Evolutionary conservation across 2,797 vertebrate species (phyloP), one percentile per base, ranked within the genome.

Genomic region (Vultur gryphus): DNA sequence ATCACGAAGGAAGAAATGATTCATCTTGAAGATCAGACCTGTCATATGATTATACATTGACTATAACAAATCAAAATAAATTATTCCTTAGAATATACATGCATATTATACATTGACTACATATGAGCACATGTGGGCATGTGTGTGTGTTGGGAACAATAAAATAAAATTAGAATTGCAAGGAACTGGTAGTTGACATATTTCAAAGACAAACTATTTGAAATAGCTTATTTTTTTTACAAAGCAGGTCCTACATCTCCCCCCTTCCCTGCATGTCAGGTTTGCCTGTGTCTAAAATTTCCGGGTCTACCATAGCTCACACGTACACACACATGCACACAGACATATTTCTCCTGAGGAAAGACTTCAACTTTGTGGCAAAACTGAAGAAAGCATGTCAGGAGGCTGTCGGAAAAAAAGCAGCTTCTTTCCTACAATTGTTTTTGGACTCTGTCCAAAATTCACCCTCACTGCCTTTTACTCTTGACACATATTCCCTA

Each of bases 401-500:
- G 87, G 77, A 93, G 41, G 85, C 80, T 97, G 95, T 90, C 54
- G 73, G 80, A 37, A 86, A 96, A 88, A 69, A 55, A 35, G 1
- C 57, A 94, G 18, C 55, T 89, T 95, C 87, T 97, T 96, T 94
- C 49, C 33, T 96, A 89, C 79, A 95, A 69, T 85, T 87, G 88
- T 93, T 96, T 97, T 97, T 98, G 97, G 96, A 98, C 82, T 96
- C 72, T 85, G 79, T 97, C 97, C 98, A 98, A 96, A 97, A 97
- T 91, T 97, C 90, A 88, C 52, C 86, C 57, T 95, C 83, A 65
- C 84, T 76, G 72, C 57, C 72, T 95, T 97, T 97, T 96, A 91
- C 96, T 97, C 96, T 95, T 98, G 97, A 98, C 98, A 97, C 70
- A 61, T 88, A 96, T 95, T 97, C 97, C 97, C 98, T 58, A 55